Evolutionary conservation across 2,888 invertebrate species (phyloP), one percentile per base, ranked within the genome.

Genomic region (Epistrophe grossulariae): DNA sequence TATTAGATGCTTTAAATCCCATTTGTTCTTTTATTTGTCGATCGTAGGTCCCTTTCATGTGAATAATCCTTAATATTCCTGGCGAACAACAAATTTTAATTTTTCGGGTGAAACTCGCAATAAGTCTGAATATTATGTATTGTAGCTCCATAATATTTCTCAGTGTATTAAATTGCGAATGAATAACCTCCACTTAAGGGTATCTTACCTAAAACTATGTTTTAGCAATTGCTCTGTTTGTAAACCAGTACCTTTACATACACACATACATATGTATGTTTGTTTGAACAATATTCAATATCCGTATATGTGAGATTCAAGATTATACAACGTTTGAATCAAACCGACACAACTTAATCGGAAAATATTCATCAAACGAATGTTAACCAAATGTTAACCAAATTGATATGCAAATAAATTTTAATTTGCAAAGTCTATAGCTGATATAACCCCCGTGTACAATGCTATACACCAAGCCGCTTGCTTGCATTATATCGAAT

Each of bases 361-460:
- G 71, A 71, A 87, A 83, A 83, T 83, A 87, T 87, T 79, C 87
- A 83, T 87, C 87, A 87, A 79, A 87, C 79, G 76, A 87, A 87
- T 87, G 87, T 87, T 79, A 87, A 87, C 79, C 83, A 76, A 87
- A 87, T 88, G 88, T 88, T 88, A 84, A 88, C 88, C 84, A 88
- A 88, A 88, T 80, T 80, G 88, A 88, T 88, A 88, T 88, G 88
- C 88, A 62, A 88, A 88, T 88, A 88, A 84, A 88, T 88, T 88
- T 84, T 73, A 88, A 88, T 84, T 84, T 88, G 77, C 79, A 57
- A 66, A 62, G 62, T 17, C 57, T 15, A 40, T n/a, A n/a, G n/a
- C n/a, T n/a, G n/a, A n/a, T 24, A 24, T 24, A 9, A 17, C 38
- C 38, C 11, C 60, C 60, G 43, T 59, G 48, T 62, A 17, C 28